Conservation (phyloP, 2,113 vertebrate genomes). For the Scomber scombrus region DNA sequence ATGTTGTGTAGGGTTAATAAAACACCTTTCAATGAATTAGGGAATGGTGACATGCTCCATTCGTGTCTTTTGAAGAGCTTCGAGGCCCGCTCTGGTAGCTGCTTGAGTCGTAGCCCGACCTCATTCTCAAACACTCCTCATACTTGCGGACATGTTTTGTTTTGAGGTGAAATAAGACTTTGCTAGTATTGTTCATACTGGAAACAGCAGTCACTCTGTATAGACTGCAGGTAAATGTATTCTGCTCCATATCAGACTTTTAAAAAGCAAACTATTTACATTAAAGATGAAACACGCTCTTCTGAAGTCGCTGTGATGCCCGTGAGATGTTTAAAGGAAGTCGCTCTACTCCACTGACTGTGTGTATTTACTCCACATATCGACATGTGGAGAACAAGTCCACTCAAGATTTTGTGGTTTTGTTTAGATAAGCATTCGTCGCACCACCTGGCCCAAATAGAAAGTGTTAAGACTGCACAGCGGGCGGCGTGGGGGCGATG, state of each 20-base stretch:
- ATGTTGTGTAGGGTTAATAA: no score
- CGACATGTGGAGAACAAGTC: not conserved
- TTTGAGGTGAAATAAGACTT: not conserved
- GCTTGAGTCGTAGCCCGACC: not conserved
- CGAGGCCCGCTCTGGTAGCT: no score
- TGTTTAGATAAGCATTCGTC: not conserved
- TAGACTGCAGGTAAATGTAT: not conserved
- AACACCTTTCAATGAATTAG: no score
- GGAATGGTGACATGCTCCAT: no score
- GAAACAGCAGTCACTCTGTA: not conserved
- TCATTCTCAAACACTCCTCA: not conserved
- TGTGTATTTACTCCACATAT: not conserved
- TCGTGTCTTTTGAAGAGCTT: not conserved
- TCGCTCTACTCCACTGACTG: no score
- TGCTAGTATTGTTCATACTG: not conserved
- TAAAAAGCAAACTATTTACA: not conserved
- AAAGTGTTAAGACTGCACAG: not conserved
- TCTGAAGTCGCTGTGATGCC: no score
- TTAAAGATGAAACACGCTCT: no score
- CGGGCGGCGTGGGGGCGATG: not conserved
- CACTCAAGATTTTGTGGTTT: not conserved
- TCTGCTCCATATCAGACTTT: not conserved
- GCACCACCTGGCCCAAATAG: not conserved
- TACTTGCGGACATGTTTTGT: not conserved
- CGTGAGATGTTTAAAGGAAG: no score